phyloP scores from a whole-genome alignment of 2,113 vertebrate genomes.

The Sturnus vulgaris region DNA sequence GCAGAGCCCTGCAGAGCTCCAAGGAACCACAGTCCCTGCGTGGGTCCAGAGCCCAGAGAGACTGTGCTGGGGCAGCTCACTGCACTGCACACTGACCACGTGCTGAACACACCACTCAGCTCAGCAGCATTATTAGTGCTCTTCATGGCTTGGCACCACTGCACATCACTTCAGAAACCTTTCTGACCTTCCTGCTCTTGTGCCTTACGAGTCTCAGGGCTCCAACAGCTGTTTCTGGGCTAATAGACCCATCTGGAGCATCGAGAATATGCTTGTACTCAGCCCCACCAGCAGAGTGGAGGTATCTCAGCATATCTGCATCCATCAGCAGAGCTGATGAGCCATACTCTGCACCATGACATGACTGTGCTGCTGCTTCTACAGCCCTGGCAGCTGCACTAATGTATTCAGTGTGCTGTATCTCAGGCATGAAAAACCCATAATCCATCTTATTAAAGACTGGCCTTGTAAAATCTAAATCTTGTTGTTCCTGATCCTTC shows the following conservation, averaged over 20 bases:
- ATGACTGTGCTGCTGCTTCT: neutral
- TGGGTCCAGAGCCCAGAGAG: neutral
- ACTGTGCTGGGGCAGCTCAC: neutral
- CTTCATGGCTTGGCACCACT: neutral
- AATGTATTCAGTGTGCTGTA: neutral
- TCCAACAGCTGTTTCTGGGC: neutral
- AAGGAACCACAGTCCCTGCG: fast-evolving
- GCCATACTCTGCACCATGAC: neutral
- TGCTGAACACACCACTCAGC: neutral
- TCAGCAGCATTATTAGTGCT: neutral
- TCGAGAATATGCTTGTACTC: neutral
- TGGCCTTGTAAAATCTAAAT: neutral
- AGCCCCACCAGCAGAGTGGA: fast-evolving
- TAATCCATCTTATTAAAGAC: neutral
- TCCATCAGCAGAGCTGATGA: neutral
- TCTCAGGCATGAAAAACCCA: neutral
- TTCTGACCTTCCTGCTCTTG: neutral
- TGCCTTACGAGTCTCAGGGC: neutral
- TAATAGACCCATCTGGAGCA: neutral
- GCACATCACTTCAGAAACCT: neutral
- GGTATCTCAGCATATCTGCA: neutral
- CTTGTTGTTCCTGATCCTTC: neutral
- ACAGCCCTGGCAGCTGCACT: neutral
- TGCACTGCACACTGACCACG: too few relatives aligned
- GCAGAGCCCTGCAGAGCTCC: neutral